Conservation (phyloP, 1,140 invertebrate genomes). For the Drosophila hydei region DNA sequence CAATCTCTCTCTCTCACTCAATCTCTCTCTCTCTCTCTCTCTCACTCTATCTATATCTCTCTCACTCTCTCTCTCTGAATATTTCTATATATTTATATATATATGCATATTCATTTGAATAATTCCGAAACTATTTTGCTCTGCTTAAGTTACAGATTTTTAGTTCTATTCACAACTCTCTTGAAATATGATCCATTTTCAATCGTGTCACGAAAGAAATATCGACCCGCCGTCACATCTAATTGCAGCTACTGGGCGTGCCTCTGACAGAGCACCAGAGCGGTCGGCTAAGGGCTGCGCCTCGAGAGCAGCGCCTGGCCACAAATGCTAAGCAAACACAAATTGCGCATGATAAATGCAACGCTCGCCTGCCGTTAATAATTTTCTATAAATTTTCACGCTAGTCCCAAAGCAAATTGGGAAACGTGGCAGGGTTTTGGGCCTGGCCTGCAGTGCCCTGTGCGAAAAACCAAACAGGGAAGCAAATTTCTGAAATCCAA, state of each 20-base stretch:
- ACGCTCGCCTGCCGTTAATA: slow-evolving; percentile 65
- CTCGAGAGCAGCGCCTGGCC: slow-evolving; percentile 3
- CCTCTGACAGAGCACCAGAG: background rate
- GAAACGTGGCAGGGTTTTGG: background rate
- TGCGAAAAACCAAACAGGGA: slow-evolving; percentile 62
- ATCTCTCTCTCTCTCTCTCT: no score
- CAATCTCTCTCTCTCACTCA: no score
- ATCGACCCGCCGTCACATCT: background rate
- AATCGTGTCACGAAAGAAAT: background rate
- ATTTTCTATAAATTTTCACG: slow-evolving; percentile 64
- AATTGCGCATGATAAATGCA: slow-evolving; percentile 69
- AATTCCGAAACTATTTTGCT: no score
- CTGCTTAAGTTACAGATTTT: no score
- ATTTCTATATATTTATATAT: no score
- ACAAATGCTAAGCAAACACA: slow-evolving; percentile 42
- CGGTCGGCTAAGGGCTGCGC: background rate
- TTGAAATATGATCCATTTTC: no score
- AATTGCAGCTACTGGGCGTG: background rate
- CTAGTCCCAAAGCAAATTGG: slow-evolving; percentile 31
- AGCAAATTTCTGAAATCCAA: slow-evolving; percentile 74
- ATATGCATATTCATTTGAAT: no score
- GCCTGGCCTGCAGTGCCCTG: slow-evolving; percentile 6
- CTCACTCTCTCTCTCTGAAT: no score
- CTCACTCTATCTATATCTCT: no score
- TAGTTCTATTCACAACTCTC: no score